Percentiles rank a stretch among this genome's conserved stretches.
phyloP scores from a whole-genome alignment of 2,113 vertebrate genomes.

The Brachionichthys hirsutus region DNA sequence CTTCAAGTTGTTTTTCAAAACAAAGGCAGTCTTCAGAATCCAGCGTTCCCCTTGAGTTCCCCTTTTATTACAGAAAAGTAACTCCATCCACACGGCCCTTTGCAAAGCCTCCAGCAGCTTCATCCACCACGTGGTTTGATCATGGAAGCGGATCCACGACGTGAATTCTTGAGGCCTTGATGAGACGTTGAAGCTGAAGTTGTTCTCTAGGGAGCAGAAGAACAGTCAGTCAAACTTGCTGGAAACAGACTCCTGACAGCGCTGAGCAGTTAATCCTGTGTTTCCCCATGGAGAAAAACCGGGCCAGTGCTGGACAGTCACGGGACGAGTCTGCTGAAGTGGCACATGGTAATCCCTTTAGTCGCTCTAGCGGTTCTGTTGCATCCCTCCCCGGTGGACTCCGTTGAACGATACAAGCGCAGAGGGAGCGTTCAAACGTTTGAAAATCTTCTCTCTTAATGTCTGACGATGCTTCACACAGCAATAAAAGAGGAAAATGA shows the following conservation, averaged over 20 bases:
- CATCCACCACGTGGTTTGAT: not conserved
- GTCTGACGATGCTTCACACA: conserved; percentile 1
- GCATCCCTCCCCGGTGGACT: conserved; percentile 25
- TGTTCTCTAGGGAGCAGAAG: conserved; percentile 19
- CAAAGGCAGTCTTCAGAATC: not conserved
- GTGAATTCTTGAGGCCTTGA: conserved; percentile 12
- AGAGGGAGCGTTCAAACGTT: conserved; percentile 13
- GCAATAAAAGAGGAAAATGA: not conserved
- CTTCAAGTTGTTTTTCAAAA: not conserved
- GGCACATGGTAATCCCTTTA: conserved; percentile 81
- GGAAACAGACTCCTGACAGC: conserved; percentile 9
- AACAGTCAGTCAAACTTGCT: not conserved
- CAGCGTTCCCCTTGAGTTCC: conserved; percentile 10
- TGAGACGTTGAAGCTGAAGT: conserved; percentile 20
- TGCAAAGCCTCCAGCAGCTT: not conserved
- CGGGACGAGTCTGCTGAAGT: conserved; percentile 59
- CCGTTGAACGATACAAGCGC: conserved; percentile 2
- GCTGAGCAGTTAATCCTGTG: conserved; percentile 28
- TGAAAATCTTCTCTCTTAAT: not conserved
- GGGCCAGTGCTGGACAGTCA: conserved; percentile 36
- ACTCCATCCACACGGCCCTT: not conserved
- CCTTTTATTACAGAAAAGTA: not conserved
- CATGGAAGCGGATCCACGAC: conserved; percentile 1
- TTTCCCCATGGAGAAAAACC: conserved; percentile 35
- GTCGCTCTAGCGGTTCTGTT: conserved; percentile 40